phyloP scores from a whole-genome alignment of 2,888 invertebrate species.

The Aleiodes testaceus region DNA sequence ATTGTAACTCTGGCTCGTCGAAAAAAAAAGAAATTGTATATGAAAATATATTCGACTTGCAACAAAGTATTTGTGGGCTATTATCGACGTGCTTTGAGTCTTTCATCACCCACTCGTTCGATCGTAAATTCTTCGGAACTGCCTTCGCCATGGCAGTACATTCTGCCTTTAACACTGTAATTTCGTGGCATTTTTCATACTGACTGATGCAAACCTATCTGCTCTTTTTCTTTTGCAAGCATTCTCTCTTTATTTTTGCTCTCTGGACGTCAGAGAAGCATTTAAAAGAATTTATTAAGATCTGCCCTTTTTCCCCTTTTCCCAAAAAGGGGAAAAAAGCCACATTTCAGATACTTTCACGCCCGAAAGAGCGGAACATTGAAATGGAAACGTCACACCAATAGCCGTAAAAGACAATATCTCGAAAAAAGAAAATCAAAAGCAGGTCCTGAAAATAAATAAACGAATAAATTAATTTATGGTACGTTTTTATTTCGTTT shows the following conservation, averaged over 20 bases:
- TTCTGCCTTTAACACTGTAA: constrained; percentile 64
- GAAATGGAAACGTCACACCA: constrained; percentile 67
- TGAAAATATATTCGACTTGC: constrained; percentile 33
- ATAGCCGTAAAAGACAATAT: constrained; percentile 54
- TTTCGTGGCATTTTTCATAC: constrained; percentile 62
- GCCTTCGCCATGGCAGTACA: constrained; percentile 54
- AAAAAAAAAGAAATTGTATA: constrained; percentile 10
- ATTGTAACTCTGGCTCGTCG: not conserved
- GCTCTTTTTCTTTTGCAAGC: not conserved
- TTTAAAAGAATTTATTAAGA: no score
- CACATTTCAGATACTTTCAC: constrained; percentile 68
- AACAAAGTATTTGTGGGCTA: constrained; percentile 49
- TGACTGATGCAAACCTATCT: constrained; percentile 32
- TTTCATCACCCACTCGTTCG: constrained; percentile 64
- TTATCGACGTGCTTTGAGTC: constrained; percentile 55
- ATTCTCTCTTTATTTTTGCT: constrained; percentile 27
- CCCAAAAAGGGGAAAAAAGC: constrained; percentile 35
- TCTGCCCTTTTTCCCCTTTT: no score
- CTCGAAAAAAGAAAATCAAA: no score
- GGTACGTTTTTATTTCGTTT: constrained; percentile 73
- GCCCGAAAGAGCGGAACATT: constrained; percentile 68
- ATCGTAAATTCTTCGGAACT: constrained; percentile 64
- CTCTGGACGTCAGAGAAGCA: no score
- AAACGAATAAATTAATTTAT: constrained; percentile 60
- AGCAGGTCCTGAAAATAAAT: not conserved